Conservation (phyloP, 2,797 vertebrate species). For the Sebastes minor region DNA sequence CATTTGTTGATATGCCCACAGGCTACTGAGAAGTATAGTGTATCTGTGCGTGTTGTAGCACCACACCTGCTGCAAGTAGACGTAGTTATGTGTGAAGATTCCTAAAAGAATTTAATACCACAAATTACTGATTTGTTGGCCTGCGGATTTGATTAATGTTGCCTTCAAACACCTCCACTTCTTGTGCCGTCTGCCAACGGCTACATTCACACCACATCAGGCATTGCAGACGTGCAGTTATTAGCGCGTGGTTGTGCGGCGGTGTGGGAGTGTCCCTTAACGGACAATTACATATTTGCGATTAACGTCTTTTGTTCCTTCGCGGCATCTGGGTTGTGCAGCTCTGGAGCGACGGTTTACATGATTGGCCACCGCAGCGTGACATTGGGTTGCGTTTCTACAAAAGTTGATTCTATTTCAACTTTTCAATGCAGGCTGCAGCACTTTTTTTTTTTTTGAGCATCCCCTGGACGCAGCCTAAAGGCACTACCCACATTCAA, state of each 20-base stretch:
- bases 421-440: background rate
- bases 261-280: too few relatives aligned
- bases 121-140: conserved; percentile 20
- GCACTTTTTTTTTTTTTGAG: too few relatives aligned
- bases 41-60: conserved; percentile 44
- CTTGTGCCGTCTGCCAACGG: background rate
- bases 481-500: background rate
- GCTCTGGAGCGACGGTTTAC: background rate
- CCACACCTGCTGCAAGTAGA: conserved; percentile 33
- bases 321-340: background rate
- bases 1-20: conserved; percentile 15
- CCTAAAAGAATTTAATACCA: conserved; percentile 38
- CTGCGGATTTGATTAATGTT: conserved; percentile 22
- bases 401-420: background rate
- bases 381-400: background rate
- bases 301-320: background rate
- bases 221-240: too few relatives aligned
- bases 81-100: conserved; percentile 38
- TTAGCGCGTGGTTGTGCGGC: too few relatives aligned
- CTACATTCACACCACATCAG: background rate
- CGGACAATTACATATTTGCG: background rate
- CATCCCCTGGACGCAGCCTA: background rate
- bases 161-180: background rate
- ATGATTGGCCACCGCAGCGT: background rate
- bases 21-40: conserved; percentile 12